Base-by-base conservation (phyloP, 2,113 vertebrate species). In the Sigmodon hispidus region DNA sequence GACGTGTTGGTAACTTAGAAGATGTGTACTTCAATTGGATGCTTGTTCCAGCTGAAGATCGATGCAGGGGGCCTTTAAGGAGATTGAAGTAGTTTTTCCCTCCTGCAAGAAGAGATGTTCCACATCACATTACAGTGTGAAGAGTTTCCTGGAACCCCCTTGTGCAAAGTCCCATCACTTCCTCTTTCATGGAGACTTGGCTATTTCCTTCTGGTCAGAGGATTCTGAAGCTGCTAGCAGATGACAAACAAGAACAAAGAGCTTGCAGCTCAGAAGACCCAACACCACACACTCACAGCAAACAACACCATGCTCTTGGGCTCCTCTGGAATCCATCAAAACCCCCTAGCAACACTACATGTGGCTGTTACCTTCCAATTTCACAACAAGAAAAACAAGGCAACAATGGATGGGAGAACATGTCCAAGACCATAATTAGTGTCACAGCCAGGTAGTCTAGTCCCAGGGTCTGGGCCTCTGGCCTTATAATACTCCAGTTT, bases 21-120 rank as follows among this genome's bases (percentile, higher is more conserved):
- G 40, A 88, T 0, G 0, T 69, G 85, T 90, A 88, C 0, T 3
- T 97, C 81, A 96, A n/a, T 3, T 5, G 94, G 67, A 95, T 95
- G 94, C 22, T 88, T 0, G 65, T 72, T 52, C 92, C 95, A 0
- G 52, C 94, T 55, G 86, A 76, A 1, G 36, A 93, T 7, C 48
- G 9, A 19, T 89, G 86, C 24, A 13, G 70, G 36, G 94, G 94
- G 3, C 91, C 88, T 63, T 92, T 29, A 10, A 95, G 12, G 36
- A 40, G 4, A 7, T 50, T 24, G 73, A 59, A 4, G 21, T 43
- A 10, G 11, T 4, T 2, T 1, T 7, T 61, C 72, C 17, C 34
- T 31, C 70, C 96, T 96, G 92, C 19, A 79, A 50, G 31, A 13
- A 94, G 86, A 95, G 40, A 73, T 1, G 26, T 1, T 8, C 10